Evolutionary conservation across 2,888 invertebrate species (phyloP), one percentile per base, ranked within the genome.

Genomic region (Marronus borbonicus): DNA sequence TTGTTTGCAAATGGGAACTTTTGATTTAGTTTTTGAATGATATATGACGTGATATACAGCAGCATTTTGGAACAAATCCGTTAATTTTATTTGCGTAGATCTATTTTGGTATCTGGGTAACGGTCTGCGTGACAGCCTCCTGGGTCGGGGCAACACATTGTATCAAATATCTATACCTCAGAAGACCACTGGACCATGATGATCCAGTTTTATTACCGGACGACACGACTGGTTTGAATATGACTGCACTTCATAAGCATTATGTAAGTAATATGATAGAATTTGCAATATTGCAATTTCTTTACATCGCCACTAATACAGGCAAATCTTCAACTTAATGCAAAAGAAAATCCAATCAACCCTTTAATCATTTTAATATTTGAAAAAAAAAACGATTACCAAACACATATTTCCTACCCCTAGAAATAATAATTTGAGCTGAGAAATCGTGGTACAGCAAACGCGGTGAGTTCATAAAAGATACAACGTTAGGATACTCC

Each of bases 141-240:
- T 97, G 97, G 97, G 97, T 97, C 66, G 96, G 96, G 0, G 94
- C 96, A n/a, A 96, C 97, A 0, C 97, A 97, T 86, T 95, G 96
- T 87, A 94, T 97, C 84, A 96, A 96, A 89, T 94, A 96, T 86
- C 91, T 96, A 86, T 96, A 95, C 86, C 89, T 94, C 84, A 87
- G 90, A 88, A 89, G 90, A 81, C 88, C 92, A 58, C 87, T 90
- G 79, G 87, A 89, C 81, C 89, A 90, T 79, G 85, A 84, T 75
- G 86, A 87, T 60, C 85, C 87, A 3, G 84, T 88, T 58, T 81
- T 87, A 39, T 82, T 86, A 62, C 87, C 87, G 44, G 86, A 87
- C 65, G 87, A 88, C 72, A 85, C 85, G 44, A 83, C 83, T 70
- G 89, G 88, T 80, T 85, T 89, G 74, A 90, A 91, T 80, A 86